These are phyloP conservation scores for Odontothrips loti DNA, from an alignment of 2,888 invertebrate genomes.

Conservation along the genomic window DNA sequence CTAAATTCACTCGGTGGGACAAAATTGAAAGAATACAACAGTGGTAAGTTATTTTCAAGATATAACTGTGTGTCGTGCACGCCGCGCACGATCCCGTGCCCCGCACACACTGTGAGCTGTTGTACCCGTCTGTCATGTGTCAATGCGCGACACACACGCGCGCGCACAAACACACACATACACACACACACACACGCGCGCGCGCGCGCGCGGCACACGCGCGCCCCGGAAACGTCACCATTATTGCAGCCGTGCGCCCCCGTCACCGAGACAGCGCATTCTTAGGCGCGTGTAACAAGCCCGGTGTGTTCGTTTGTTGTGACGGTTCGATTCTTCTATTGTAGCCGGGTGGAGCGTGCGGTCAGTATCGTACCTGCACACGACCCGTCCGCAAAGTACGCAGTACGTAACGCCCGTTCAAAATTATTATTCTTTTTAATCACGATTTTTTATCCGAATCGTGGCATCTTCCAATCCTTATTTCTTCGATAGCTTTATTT, in stretches of 20 bases:
- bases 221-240: constrained; percentile 13
- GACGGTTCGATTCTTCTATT: constrained; percentile 17
- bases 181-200: background rate
- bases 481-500: too few species aligned
- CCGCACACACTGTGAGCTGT: background rate
- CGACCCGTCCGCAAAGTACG: too few species aligned
- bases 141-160: constrained; percentile 7
- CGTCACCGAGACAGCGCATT: background rate
- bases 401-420: too few species aligned
- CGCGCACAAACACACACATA: background rate
- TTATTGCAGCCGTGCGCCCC: background rate
- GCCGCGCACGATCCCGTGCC: background rate
- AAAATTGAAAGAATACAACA: too few species aligned
- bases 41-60: too few species aligned
- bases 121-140: constrained; percentile 23
- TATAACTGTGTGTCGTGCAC: too few species aligned
- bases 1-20: too few species aligned
- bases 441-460: too few species aligned
- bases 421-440: too few species aligned
- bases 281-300: background rate
- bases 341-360: background rate
- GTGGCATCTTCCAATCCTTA: too few species aligned
- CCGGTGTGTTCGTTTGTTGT: constrained; percentile 14
- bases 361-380: too few species aligned
- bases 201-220: background rate